A percentile compares a stretch with the other conserved stretches of the same genome.
phyloP scores from a whole-genome alignment of 2,113 vertebrate genomes.

The Xyrauchen texanus region DNA sequence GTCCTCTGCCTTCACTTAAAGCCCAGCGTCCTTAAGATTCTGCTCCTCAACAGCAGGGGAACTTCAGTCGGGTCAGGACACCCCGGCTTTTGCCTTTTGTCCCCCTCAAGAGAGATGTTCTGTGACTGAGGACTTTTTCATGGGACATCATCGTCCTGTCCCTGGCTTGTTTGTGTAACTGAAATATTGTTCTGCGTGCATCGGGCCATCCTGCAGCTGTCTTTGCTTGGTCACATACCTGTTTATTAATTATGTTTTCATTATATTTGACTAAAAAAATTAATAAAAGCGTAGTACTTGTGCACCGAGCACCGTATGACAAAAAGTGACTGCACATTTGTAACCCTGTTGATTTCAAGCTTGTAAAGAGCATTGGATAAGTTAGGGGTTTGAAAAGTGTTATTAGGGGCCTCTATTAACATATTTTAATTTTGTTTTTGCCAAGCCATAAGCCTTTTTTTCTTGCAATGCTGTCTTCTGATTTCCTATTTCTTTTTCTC shows the following conservation, averaged over 20 bases:
- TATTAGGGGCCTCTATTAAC: conserved; percentile 19
- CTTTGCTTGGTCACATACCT: conserved; percentile 50
- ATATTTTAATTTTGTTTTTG: not conserved
- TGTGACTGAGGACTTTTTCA: conserved; percentile 31
- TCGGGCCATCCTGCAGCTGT: conserved; percentile 42
- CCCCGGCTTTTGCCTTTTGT: not conserved
- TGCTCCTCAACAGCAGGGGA: conserved; percentile 12
- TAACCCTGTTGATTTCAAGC: conserved; percentile 42
- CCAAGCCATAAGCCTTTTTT: not conserved
- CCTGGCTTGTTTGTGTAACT: conserved; percentile 51
- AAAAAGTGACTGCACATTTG: conserved; percentile 53
- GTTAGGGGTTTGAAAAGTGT: conserved; percentile 26
- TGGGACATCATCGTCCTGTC: conserved; percentile 41
- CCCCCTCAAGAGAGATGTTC: conserved; percentile 4
- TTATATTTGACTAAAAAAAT: conserved; percentile 14
- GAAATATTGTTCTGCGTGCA: conserved; percentile 43
- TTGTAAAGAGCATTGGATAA: conserved; percentile 9
- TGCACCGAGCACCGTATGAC: conserved; percentile 64
- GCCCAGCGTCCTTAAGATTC: conserved; percentile 20
- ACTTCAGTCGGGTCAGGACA: conserved; percentile 7
- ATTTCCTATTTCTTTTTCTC: not conserved
- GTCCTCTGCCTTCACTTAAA: conserved; percentile 18
- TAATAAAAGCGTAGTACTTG: conserved; percentile 59
- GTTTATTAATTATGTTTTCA: conserved; percentile 38
- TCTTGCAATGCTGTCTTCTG: not conserved